Conservation (phyloP, 1,140 invertebrate species). For the Drosophila lowei region DNA sequence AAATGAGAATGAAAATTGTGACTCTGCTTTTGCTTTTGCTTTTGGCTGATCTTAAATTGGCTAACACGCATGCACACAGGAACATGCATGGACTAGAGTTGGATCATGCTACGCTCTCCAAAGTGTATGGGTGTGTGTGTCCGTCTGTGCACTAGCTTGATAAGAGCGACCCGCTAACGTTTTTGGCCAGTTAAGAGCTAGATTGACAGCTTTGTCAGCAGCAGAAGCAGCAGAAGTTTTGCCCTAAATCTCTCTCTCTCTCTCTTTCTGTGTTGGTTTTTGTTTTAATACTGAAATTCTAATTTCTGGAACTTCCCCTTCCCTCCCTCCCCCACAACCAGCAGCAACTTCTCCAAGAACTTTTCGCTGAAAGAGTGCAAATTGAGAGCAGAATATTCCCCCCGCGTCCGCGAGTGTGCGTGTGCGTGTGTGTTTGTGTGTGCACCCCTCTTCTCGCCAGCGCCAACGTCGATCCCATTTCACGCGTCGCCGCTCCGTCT, state of each 20-base stretch:
- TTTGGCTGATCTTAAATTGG: conserved; percentile 20
- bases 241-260: too few relatives aligned
- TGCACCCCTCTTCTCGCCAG: conserved; percentile 9
- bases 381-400: too few relatives aligned
- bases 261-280: too few relatives aligned
- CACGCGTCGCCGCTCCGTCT: conserved; percentile 69
- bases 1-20: conserved; percentile 4
- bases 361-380: too few relatives aligned
- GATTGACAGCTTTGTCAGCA: too few relatives aligned
- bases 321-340: too few relatives aligned
- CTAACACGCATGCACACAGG: conserved; percentile 25
- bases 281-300: too few relatives aligned
- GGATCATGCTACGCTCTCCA: neutral
- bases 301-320: too few relatives aligned
- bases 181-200: too few relatives aligned
- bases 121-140: conserved; percentile 6
- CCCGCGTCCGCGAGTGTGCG: neutral
- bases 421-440: conserved; percentile 17
- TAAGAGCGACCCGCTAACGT: neutral
- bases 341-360: too few relatives aligned
- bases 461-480: conserved; percentile 52
- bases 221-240: too few relatives aligned
- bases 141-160: conserved; percentile 5
- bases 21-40: neutral
- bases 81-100: neutral